Evolutionary conservation across 23 tunicate species (phyloP).

Genomic region (Halocynthia aurantium): DNA sequence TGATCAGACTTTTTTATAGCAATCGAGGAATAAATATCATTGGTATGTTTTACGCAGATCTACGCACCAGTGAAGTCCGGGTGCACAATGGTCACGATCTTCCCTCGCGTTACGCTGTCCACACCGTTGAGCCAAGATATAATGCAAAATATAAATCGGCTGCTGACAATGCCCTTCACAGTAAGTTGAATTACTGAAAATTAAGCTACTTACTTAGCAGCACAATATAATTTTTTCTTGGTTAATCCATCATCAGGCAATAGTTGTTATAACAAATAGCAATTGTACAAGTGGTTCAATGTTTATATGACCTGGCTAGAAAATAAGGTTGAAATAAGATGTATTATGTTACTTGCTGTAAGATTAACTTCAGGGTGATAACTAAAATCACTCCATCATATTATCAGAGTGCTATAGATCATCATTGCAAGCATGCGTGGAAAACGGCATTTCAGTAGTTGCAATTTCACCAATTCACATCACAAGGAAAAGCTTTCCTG

Average conservation of each 20-base stretch:
- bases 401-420: slow-evolving; percentile 35
- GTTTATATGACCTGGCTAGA: no score
- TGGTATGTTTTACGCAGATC: not conserved
- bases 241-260: no score
- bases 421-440: slow-evolving; percentile 36
- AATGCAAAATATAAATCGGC: slow-evolving; percentile 38
- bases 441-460: slow-evolving; percentile 19
- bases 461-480: slow-evolving; percentile 48
- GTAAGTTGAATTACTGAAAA: slow-evolving; percentile 11
- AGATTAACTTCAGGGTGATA: no score
- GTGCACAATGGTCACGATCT: slow-evolving; percentile 29
- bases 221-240: no score
- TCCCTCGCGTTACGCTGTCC: slow-evolving; percentile 32
- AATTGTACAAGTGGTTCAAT: no score
- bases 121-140: slow-evolving; percentile 48
- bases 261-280: no score
- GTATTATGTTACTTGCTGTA: no score
- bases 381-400: not conserved
- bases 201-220: no score
- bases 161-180: slow-evolving; percentile 53
- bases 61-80: slow-evolving; percentile 3
- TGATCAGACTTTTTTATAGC: no score
- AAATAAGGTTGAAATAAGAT: no score
- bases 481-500: not conserved
- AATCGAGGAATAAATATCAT: no score